phyloP scores from a whole-genome alignment of 2,113 vertebrate species.

The Phycodurus eques region DNA sequence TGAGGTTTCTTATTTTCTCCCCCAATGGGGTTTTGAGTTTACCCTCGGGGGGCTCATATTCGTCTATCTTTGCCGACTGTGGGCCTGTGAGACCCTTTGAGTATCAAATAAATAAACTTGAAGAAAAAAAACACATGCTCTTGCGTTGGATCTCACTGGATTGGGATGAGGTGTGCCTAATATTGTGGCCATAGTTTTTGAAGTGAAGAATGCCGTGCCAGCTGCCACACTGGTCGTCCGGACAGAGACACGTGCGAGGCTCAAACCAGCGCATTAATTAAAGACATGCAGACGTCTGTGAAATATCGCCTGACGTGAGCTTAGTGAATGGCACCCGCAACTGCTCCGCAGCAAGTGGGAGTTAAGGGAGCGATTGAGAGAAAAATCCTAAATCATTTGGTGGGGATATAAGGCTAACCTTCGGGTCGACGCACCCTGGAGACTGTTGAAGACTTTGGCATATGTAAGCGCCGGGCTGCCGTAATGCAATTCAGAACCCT shows the following conservation, averaged over 20 bases:
- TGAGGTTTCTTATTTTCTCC: too few relatives aligned
- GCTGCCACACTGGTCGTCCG: background rate
- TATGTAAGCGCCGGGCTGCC: constrained; percentile 58
- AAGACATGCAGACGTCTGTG: constrained; percentile 37
- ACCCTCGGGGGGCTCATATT: too few relatives aligned
- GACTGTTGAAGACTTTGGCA: constrained; percentile 66
- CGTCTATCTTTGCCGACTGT: too few relatives aligned
- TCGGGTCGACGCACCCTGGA: constrained; percentile 50
- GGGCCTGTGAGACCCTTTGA: too few relatives aligned
- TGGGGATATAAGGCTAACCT: constrained; percentile 68
- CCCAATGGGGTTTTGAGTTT: too few relatives aligned
- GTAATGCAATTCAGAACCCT: constrained; percentile 69
- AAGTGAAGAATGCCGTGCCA: background rate
- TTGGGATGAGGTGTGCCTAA: background rate
- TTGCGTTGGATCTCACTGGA: background rate
- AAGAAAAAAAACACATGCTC: background rate
- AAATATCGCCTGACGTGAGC: constrained; percentile 29
- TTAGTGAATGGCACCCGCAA: constrained; percentile 38
- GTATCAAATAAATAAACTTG: too few relatives aligned
- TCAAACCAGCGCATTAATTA: constrained; percentile 12
- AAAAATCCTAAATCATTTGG: constrained; percentile 67
- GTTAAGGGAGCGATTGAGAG: constrained; percentile 53
- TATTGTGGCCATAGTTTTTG: background rate
- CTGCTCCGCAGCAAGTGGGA: constrained; percentile 36
- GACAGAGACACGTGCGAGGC: background rate